Evolutionary conservation across 2,797 vertebrate genomes (phyloP).

Genomic region (Sphenopsis melanotis): DNA sequence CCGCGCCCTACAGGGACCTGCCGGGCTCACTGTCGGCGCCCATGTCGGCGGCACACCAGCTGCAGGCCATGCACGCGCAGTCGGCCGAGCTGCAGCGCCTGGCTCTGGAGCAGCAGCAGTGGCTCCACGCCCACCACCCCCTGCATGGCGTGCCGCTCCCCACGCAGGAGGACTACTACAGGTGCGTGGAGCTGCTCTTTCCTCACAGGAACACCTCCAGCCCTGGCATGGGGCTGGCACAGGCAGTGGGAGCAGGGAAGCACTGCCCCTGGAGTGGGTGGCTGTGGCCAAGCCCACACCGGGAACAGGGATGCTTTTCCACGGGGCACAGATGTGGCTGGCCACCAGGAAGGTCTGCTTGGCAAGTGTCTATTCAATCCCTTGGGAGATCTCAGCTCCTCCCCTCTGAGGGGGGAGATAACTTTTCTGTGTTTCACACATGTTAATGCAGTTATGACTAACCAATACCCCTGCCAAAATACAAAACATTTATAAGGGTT

Average conservation of each 20-base stretch:
- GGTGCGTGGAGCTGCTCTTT: conserved; percentile 67
- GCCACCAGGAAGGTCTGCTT: neutral
- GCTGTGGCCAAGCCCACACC: rapidly evolving
- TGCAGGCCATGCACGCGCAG: conserved; percentile 99
- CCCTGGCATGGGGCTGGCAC: neutral
- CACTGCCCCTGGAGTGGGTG: rapidly evolving
- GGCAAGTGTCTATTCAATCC: neutral
- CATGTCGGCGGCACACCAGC: conserved; percentile 97
- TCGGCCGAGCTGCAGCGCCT: conserved; percentile 97
- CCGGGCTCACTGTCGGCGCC: conserved; percentile 91
- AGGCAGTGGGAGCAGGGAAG: neutral
- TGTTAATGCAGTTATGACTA: neutral
- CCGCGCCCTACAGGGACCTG: conserved; percentile 94
- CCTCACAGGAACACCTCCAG: neutral
- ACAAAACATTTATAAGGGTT: neutral
- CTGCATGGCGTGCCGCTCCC: conserved; percentile 85
- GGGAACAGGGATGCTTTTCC: neutral
- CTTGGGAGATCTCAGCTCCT: neutral
- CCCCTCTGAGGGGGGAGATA: neutral
- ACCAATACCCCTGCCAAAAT: neutral
- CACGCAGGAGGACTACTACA: conserved; percentile 97
- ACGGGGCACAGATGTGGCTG: neutral
- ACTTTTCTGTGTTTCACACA: neutral
- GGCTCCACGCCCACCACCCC: conserved; percentile 85
- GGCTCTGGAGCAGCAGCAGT: conserved; percentile 98